phyloP scores from a whole-genome alignment of 2,797 vertebrate genomes.

The Rhinichthys osculus region DNA sequence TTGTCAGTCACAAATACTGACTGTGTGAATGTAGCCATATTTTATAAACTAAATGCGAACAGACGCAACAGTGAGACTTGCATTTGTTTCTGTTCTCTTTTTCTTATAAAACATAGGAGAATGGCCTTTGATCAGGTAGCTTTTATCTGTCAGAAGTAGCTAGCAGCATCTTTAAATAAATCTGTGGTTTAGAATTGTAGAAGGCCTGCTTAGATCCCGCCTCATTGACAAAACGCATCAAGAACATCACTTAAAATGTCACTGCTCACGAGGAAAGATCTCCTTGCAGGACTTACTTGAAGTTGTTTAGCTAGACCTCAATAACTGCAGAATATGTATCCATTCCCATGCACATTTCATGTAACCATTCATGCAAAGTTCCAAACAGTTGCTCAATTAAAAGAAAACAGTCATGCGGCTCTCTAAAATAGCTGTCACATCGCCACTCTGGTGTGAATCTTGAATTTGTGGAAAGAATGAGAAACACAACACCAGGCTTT shows the following conservation, averaged over 20 bases:
- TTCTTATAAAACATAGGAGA: not conserved
- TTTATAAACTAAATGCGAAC: not conserved
- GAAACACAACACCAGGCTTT: slow-evolving; percentile 4
- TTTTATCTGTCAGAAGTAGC: not conserved
- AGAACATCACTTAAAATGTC: not conserved
- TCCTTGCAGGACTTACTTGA: not conserved
- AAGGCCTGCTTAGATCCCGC: not conserved
- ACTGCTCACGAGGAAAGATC: not conserved
- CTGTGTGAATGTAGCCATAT: not conserved
- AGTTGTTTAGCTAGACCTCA: not conserved
- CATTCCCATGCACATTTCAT: slow-evolving; percentile 32
- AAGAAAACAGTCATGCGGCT: not conserved
- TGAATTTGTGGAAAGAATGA: not conserved
- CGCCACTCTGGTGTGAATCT: not conserved
- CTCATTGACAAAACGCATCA: not conserved
- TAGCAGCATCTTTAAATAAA: slow-evolving; percentile 6
- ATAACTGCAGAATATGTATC: not conserved
- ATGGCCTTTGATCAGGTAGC: not conserved
- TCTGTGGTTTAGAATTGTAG: not conserved
- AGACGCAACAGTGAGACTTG: not conserved
- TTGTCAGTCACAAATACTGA: not conserved
- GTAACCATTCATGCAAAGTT: slow-evolving; percentile 13
- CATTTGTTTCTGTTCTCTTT: not conserved
- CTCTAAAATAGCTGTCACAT: slow-evolving; percentile 24
- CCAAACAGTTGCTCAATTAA: slow-evolving; percentile 38